These are phyloP conservation scores for Lissonota sp. DNA, from an alignment of 2,888 invertebrate genomes.

Conservation along the genomic window DNA sequence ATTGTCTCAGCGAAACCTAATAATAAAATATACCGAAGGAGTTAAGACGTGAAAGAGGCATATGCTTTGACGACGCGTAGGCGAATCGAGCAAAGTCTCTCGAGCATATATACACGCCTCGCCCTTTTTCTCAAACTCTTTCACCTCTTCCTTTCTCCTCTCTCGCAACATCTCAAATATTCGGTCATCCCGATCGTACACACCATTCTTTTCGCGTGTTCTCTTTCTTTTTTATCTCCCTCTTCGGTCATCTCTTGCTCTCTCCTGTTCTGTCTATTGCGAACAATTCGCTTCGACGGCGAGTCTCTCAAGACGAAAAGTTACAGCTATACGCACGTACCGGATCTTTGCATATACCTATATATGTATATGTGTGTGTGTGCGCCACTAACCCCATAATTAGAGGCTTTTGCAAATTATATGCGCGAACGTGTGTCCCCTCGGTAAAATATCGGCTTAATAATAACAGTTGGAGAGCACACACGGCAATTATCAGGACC, in stretches of 20 bases:
- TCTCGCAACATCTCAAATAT: slow-evolving; percentile 47
- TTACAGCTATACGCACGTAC: slow-evolving; percentile 49
- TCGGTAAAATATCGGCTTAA: slow-evolving; percentile 84
- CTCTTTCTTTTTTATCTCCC: slow-evolving; percentile 5
- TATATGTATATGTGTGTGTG: slow-evolving; percentile 40
- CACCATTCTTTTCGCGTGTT: slow-evolving; percentile 26
- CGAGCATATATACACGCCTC: slow-evolving; percentile 63
- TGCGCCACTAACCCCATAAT: slow-evolving; percentile 81
- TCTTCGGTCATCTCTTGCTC: slow-evolving; percentile 13
- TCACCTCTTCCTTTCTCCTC: slow-evolving; percentile 15
- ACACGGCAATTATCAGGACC: slow-evolving; percentile 81
- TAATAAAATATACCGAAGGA: slow-evolving; percentile 78
- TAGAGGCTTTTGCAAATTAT: slow-evolving; percentile 84
- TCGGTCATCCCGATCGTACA: slow-evolving; percentile 48
- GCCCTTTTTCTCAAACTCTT: slow-evolving; percentile 62
- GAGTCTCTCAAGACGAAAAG: slow-evolving; percentile 35
- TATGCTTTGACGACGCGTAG: slow-evolving; percentile 81
- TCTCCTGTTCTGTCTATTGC: slow-evolving; percentile 60
- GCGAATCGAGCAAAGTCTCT: slow-evolving; percentile 78
- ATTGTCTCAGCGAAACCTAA: slow-evolving; percentile 67
- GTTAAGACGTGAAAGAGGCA: slow-evolving; percentile 63
- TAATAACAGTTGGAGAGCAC: slow-evolving; percentile 84
- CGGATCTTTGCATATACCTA: slow-evolving; percentile 16
- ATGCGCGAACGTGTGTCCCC: slow-evolving; percentile 83
- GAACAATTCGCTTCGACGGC: slow-evolving; percentile 63